Evolutionary conservation across 2,113 vertebrate species (phyloP).

Genomic region (Odontesthes bonariensis): DNA sequence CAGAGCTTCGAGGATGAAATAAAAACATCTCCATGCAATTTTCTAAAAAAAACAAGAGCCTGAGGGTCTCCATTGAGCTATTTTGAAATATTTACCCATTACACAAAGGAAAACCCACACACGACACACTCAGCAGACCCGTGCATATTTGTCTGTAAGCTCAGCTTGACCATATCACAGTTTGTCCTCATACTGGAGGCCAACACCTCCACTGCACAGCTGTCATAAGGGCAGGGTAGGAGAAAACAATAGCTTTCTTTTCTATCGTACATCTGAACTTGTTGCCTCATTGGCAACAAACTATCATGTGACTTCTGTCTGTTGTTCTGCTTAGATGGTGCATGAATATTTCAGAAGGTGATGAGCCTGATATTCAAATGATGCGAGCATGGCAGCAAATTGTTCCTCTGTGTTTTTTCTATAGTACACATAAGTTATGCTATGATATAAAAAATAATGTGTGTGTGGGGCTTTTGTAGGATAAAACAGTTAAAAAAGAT

Average conservation of each 20-base stretch:
- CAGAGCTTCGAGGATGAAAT: constrained; percentile 10
- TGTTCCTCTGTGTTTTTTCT: background rate
- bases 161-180: constrained; percentile 30
- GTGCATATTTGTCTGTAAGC: constrained; percentile 18
- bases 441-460: background rate
- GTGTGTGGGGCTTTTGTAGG: too few relatives aligned
- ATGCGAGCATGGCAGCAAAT: constrained; percentile 1
- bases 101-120: constrained; percentile 37
- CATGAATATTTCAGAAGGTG: constrained; percentile 14
- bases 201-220: constrained; percentile 65
- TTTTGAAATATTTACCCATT: constrained; percentile 39
- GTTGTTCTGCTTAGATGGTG: constrained; percentile 1
- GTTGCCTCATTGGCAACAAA: constrained; percentile 20
- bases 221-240: constrained; percentile 45
- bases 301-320: constrained; percentile 37
- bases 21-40: constrained; percentile 37
- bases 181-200: constrained; percentile 36
- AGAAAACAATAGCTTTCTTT: constrained; percentile 65
- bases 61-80: constrained; percentile 26
- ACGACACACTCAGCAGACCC: constrained; percentile 7
- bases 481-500: too few relatives aligned
- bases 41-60: constrained; percentile 37
- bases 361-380: background rate
- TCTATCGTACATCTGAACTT: constrained; percentile 53
- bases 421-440: background rate